phyloP scores from a whole-genome alignment of 2,797 vertebrate species.

The Babyrousa celebensis region DNA sequence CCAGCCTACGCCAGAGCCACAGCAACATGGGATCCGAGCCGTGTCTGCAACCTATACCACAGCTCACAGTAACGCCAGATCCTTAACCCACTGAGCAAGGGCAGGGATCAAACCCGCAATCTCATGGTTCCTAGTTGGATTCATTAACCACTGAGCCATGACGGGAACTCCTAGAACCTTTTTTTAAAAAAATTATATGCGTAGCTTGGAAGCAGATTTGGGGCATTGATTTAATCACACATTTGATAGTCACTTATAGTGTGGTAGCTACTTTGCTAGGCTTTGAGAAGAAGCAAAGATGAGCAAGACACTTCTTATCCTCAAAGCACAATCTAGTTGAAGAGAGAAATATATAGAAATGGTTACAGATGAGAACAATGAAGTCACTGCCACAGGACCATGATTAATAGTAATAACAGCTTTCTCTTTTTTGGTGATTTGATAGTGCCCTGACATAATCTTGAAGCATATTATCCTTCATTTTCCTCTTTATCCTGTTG shows the following conservation, averaged over 20 bases:
- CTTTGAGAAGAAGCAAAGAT: slow-evolving; percentile 63
- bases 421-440: not conserved
- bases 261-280: not conserved
- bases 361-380: slow-evolving; percentile 47
- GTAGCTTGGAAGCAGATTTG: slow-evolving; percentile 20
- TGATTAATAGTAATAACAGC: slow-evolving; percentile 34
- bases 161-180: not conserved
- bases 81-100: too few species aligned
- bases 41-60: too few species aligned
- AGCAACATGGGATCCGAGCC: too few species aligned
- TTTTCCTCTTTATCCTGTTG: slow-evolving; percentile 35
- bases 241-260: slow-evolving; percentile 21
- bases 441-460: slow-evolving; percentile 24
- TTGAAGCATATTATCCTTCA: slow-evolving; percentile 8
- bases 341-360: not conserved
- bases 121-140: too few species aligned
- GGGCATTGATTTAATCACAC: slow-evolving; percentile 27
- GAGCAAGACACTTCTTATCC: not conserved
- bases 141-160: too few species aligned
- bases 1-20: too few species aligned
- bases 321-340: slow-evolving; percentile 4
- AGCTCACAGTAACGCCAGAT: too few species aligned
- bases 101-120: too few species aligned
- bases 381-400: not conserved
- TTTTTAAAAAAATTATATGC: not conserved